Evolutionary conservation across 35 echinoderm and acorn worm species (phyloP), one percentile per base, ranked within the genome.

Genomic region (Ophiothrix spiculata): DNA sequence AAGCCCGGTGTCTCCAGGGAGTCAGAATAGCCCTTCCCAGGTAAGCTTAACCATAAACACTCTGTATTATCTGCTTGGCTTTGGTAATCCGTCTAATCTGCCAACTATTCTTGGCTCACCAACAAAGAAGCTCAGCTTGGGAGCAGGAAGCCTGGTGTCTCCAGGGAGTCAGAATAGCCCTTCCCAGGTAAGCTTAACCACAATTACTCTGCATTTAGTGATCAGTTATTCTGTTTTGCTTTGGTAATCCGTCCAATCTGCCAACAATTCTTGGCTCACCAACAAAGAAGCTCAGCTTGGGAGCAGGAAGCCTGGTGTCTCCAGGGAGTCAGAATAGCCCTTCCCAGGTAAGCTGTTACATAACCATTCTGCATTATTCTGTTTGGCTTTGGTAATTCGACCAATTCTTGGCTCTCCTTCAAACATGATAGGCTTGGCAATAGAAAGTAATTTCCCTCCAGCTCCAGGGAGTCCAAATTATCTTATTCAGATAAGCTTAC

Each of bases 251-350:
- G 35, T 75, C 88, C 33, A 84, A 85, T 79, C 83, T 97, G 33
- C 95, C 95, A 8, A 80, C 95, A 33, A 97, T 97, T 32, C 79
- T 89, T 29, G 91, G 91, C 29, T 88, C 91, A 63, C 95, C 94
- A 31, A 88, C 84, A 56, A 92, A 92, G 84, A 90, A 79, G 63
- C 35, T 40, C 1, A 83, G 56, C 37, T 42, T 69, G 21, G 69
- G 56, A 25, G 56, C 36, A 33, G n/a, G n/a, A n/a, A 84, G 42
- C 38, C 79, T 54, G 40, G n/a, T 74, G 29, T 81, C 36, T 54
- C 60, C 56, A 1, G 35, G 41, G 39, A 78, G 56, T 15, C 45
- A 19, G 10, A 35, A 74, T 82, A 93, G 87, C 38, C 91, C 91
- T 56, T 93, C 91, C 39, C 80, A 89, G 91, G 91, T 93, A 79